phyloP scores from a whole-genome alignment of 37 sponge, comb jelly and placozoan genomes.

The Geodia barretti region DNA sequence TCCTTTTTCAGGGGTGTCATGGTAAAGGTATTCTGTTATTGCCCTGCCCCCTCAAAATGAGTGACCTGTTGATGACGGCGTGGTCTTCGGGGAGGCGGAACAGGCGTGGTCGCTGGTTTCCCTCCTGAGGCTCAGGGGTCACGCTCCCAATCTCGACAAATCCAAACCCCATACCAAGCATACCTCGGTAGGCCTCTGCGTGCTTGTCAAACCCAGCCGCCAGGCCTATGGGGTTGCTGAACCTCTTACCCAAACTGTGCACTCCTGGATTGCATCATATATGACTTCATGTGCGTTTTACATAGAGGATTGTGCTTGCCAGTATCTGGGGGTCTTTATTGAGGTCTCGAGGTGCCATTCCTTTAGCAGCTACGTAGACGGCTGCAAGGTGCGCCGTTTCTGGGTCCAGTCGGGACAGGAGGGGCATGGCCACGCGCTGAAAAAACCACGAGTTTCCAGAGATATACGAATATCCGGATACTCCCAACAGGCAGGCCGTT shows the following conservation, averaged over 20 bases:
- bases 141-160: conserved; percentile 95
- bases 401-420: conserved; percentile 47
- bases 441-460: conserved; percentile 51
- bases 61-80: conserved; percentile 91
- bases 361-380: conserved; percentile 41
- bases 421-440: conserved; percentile 56
- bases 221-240: conserved; percentile 88
- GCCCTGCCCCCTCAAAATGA: no score
- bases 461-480: conserved; percentile 26
- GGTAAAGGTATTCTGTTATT: neutral
- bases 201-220: conserved; percentile 99
- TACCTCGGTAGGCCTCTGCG: conserved; percentile 71
- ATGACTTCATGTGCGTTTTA: no score
- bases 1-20: neutral
- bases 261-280: conserved; percentile 21
- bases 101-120: conserved; percentile 86
- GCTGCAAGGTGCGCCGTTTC: conserved; percentile 75
- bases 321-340: conserved; percentile 28
- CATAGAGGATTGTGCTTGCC: neutral
- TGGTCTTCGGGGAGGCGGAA: conserved; percentile 85
- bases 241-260: conserved; percentile 55
- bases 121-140: conserved; percentile 87
- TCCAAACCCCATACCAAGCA: conserved; percentile 86
- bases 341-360: conserved; percentile 42
- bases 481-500: conserved; percentile 20